Evolutionary conservation across 2,888 invertebrate species (phyloP).

Genomic region (Lumbricus terrestris): DNA sequence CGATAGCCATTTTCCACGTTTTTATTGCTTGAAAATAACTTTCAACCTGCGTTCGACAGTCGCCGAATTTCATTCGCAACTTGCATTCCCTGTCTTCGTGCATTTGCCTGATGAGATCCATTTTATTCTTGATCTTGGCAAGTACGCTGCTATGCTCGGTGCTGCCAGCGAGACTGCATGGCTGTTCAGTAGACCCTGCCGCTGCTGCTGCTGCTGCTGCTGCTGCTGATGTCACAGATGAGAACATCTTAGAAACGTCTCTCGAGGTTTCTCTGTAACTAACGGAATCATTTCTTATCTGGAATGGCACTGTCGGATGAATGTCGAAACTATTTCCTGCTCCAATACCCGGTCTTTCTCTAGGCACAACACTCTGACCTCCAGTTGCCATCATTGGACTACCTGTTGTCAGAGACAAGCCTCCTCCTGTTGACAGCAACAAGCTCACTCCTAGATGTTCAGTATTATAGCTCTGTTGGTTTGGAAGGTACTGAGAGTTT

Average conservation of each 20-base stretch:
- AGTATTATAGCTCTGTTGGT: background rate
- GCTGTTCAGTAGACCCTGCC: too few species aligned
- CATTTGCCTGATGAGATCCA: background rate
- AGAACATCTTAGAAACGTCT: background rate
- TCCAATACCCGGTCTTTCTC: background rate
- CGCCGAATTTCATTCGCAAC: background rate
- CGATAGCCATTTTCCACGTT: background rate
- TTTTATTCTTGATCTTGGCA: background rate
- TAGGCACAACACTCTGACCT: background rate
- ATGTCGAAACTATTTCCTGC: background rate
- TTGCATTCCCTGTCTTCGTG: background rate
- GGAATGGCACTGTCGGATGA: background rate
- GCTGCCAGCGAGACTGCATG: background rate
- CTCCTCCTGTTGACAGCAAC: background rate
- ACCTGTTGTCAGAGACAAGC: background rate
- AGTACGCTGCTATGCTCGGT: background rate
- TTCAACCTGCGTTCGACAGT: background rate
- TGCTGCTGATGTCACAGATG: background rate
- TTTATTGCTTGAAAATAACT: background rate
- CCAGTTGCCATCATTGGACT: background rate
- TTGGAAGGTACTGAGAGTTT: slow-evolving; percentile 3
- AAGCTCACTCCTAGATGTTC: slow-evolving; percentile 3
- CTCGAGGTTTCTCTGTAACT: background rate
- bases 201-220: too few species aligned
- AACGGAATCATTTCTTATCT: background rate